Evolutionary conservation across 2,113 vertebrate species (phyloP).

Genomic region (Deroptyus accipitrinus): DNA sequence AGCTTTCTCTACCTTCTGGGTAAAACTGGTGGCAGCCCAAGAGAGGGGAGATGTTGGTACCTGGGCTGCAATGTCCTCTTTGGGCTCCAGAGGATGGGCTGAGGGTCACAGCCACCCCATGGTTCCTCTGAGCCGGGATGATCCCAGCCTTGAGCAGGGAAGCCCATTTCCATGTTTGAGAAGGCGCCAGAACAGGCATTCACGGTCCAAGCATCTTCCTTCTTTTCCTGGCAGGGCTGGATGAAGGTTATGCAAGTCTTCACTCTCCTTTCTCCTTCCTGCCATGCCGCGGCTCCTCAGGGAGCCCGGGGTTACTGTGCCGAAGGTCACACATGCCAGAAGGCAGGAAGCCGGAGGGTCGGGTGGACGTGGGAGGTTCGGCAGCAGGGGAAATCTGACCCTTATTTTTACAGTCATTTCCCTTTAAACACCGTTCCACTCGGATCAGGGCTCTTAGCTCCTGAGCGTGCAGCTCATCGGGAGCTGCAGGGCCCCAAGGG

Average conservation of each 20-base stretch:
- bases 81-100: neutral
- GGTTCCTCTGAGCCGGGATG: neutral
- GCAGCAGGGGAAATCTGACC: neutral
- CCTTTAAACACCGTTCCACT: neutral
- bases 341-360: slow-evolving; percentile 32
- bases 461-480: neutral
- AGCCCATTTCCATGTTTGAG: neutral
- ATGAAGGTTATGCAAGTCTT: neutral
- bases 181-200: neutral
- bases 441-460: neutral
- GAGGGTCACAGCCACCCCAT: neutral
- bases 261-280: slow-evolving; percentile 17
- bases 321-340: slow-evolving; percentile 23
- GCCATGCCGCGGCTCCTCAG: neutral
- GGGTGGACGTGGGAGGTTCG: neutral
- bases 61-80: fast-evolving
- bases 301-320: neutral
- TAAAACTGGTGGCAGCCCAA: neutral
- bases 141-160: neutral
- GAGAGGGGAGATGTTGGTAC: fast-evolving
- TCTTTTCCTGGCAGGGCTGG: neutral
- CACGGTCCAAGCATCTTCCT: neutral
- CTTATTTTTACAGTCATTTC: slow-evolving; percentile 17
- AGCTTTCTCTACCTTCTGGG: neutral
- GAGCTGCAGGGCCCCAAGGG: neutral